Evolutionary conservation across 2,888 invertebrate species (phyloP).

Genomic region (Sinelater perroti): DNA sequence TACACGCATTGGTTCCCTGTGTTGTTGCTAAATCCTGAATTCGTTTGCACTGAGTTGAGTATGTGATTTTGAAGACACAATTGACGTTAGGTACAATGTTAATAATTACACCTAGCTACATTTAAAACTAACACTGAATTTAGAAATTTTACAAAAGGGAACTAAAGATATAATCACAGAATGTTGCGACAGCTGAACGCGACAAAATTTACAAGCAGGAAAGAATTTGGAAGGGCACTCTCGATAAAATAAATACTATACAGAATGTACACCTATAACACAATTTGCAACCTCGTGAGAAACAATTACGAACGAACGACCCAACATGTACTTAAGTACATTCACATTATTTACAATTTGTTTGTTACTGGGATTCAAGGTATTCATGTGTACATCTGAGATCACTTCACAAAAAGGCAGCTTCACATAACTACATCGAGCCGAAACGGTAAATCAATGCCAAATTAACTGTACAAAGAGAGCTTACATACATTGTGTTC

Average conservation of each 20-base stretch:
- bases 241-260: constrained; percentile 59
- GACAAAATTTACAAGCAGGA: constrained; percentile 35
- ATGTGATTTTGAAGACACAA: constrained; percentile 51
- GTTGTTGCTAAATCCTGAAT: constrained; percentile 41
- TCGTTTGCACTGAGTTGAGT: constrained; percentile 43
- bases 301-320: constrained; percentile 36
- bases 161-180: constrained; percentile 58
- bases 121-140: constrained; percentile 50
- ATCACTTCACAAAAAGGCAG: constrained; percentile 48
- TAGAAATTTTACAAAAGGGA: constrained; percentile 49
- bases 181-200: constrained; percentile 51
- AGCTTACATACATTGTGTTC: constrained; percentile 49
- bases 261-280: constrained; percentile 58
- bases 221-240: constrained; percentile 48
- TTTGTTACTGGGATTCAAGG: no score
- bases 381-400: constrained; percentile 56
- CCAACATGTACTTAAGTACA: constrained; percentile 44
- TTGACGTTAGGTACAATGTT: constrained; percentile 56
- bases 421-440: constrained; percentile 33
- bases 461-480: constrained; percentile 45
- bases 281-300: constrained; percentile 44
- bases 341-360: constrained; percentile 36
- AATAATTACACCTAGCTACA: constrained; percentile 39
- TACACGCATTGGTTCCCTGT: constrained; percentile 40
- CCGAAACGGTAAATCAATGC: constrained; percentile 35